Base-by-base conservation (phyloP, 2,888 invertebrate species). In the Mermis nigrescens region DNA sequence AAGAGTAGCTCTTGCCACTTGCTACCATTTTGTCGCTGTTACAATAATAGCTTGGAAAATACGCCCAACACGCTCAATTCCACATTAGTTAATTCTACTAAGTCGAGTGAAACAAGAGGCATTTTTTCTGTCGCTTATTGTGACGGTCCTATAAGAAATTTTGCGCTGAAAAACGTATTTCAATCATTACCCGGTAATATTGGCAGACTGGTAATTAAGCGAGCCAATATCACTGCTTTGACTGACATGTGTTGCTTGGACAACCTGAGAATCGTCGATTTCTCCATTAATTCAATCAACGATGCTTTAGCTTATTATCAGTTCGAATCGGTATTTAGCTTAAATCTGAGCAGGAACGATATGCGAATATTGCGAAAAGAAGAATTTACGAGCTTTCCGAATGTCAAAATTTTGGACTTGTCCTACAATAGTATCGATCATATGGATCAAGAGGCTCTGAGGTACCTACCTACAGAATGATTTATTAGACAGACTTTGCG, bases 341-440 rank as follows among this genome's bases (percentile, higher is more conserved):
- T 61, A 2, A 59, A 60, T 31, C 32, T 61, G 2, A 19, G 24
- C 19, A 2, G n/a, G 1, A 61, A 61, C 31, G 24, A 7, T 2
- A 26, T 61, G 15, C 22, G 22, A 3, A 29, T 48, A 7, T 32
- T 61, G 22, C 58, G 61, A 2, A 31, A 46, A 45, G 59, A 55
- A 19, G 58, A 59, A 28, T 61, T 61, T 45, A 48, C 19, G 24
- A 46, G 54, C 15, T 61, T 61, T 46, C 61, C 61, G 19, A 28
- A 45, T 31, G 29, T 61, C 22, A 4, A 31, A 32, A 24, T 51
- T 4, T 53, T 61, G 4, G 46, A 59, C 22, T 22, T 61, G 46
- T 22, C 31, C 22, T 7, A 26, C 29, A 61, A 61, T 38, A 26
- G 28, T 15, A 59, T 61, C 15, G 4, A 22, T 1, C 4, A 7